Percentiles rank a stretch among this genome's conserved stretches.
These are phyloP conservation scores for Dendroctonus ponderosae DNA, from an alignment of 1,140 invertebrate species.

Conservation along the genomic window DNA sequence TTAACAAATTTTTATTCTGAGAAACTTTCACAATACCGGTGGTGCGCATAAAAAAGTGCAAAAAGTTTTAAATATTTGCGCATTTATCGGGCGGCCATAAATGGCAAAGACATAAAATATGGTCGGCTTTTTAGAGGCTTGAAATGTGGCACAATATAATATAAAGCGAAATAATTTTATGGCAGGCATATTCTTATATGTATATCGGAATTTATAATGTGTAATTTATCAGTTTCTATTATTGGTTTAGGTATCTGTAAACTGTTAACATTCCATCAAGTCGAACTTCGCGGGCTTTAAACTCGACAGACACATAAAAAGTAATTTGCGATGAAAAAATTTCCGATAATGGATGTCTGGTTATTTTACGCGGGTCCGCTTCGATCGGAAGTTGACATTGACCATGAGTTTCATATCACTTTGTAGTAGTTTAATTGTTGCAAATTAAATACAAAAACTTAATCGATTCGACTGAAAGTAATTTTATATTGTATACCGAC, in stretches of 20 bases:
- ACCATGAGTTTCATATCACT: constrained; percentile 24
- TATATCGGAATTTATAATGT: constrained; percentile 31
- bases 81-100: constrained; percentile 19
- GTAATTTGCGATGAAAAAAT: constrained; percentile 38
- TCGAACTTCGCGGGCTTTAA: constrained; percentile 27
- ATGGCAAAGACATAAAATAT: constrained; percentile 13
- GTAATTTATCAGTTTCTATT: constrained; percentile 36
- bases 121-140: constrained; percentile 5
- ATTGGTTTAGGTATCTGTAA: constrained; percentile 35
- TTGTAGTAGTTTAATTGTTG: not conserved
- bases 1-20: not conserved
- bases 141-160: constrained; percentile 29
- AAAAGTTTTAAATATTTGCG: constrained; percentile 12
- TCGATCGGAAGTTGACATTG: constrained; percentile 36
- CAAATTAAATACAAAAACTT: no score
- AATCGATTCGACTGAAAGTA: no score
- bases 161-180: constrained; percentile 23
- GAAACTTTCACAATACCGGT: constrained; percentile 6
- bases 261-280: constrained; percentile 38
- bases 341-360: constrained; percentile 40
- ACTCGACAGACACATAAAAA: constrained; percentile 39
- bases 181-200: constrained; percentile 25
- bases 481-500: no score
- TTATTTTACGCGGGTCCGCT: constrained; percentile 34
- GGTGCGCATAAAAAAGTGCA: constrained; percentile 1